These are phyloP conservation scores for Trachelus tabidus DNA, from an alignment of 2,888 invertebrate species.

Conservation along the genomic window DNA sequence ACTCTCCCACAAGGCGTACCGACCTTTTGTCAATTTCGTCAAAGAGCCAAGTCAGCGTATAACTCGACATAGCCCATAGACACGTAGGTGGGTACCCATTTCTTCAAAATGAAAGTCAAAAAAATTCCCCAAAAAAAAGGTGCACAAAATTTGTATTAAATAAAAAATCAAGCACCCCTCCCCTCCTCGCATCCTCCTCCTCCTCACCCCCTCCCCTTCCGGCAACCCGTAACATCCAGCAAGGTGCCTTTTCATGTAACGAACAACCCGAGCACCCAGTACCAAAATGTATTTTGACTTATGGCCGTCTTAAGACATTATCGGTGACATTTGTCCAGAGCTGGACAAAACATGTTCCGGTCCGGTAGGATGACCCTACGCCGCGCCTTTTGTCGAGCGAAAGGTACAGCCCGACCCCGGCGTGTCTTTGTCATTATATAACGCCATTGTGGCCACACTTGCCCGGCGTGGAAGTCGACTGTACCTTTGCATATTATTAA, in stretches of 20 bases:
- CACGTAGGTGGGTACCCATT: too few relatives aligned
- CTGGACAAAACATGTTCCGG: slow-evolving; percentile 66
- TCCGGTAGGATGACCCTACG: slow-evolving; percentile 66
- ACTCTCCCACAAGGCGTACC: not conserved
- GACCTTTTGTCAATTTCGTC: not conserved
- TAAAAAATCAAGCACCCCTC: too few relatives aligned
- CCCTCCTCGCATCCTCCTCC: too few relatives aligned
- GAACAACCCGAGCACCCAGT: not conserved
- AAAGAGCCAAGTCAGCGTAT: not conserved
- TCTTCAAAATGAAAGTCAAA: not conserved
- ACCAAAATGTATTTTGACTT: slow-evolving; percentile 47
- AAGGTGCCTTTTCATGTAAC: not conserved
- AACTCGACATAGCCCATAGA: not conserved
- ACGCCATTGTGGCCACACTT: slow-evolving; percentile 66
- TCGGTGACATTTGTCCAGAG: slow-evolving; percentile 56
- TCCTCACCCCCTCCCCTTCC: too few relatives aligned
- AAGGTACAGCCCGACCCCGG: slow-evolving; percentile 58
- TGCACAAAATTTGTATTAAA: too few relatives aligned
- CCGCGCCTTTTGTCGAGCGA: slow-evolving; percentile 66
- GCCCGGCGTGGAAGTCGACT: slow-evolving; percentile 49
- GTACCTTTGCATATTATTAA: slow-evolving; percentile 64
- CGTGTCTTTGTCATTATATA: slow-evolving; percentile 67
- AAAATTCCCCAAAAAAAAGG: not conserved
- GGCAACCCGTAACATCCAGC: not conserved
- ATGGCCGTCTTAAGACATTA: slow-evolving; percentile 49